Conservation (phyloP, 1,140 invertebrate species). For the Cydia fagiglandana region DNA sequence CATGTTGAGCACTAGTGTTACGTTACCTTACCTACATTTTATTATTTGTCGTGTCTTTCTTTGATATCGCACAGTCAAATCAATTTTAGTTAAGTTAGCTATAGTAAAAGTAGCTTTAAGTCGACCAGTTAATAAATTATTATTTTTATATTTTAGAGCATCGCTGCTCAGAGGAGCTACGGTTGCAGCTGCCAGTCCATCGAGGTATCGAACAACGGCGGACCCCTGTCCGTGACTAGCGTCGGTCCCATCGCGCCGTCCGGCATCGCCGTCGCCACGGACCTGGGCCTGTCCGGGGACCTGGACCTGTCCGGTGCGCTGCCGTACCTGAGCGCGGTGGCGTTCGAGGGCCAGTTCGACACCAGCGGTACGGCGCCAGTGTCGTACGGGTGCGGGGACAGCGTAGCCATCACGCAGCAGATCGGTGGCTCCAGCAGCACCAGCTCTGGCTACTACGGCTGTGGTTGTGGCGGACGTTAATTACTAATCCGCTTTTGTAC, state of each 20-base stretch:
- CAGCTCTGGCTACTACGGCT: not conserved
- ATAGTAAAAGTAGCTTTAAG: too few species aligned
- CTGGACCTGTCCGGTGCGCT: slow-evolving; percentile 43
- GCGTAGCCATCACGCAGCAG: slow-evolving; percentile 15
- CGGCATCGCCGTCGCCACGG: slow-evolving; percentile 47
- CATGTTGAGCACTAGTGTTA: too few species aligned
- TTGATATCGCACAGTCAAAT: too few species aligned
- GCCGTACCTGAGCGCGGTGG: slow-evolving; percentile 22
- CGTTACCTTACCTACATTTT: too few species aligned
- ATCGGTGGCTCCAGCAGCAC: slow-evolving; percentile 2
- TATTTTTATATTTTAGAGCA: not conserved
- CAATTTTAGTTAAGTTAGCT: too few species aligned
- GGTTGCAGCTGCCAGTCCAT: not conserved
- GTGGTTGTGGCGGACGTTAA: slow-evolving; percentile 10
- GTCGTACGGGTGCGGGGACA: slow-evolving; percentile 34
- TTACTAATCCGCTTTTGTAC: not conserved
- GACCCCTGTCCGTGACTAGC: slow-evolving; percentile 41
- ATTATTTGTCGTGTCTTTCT: too few species aligned
- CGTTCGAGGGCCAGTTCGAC: slow-evolving; percentile 20
- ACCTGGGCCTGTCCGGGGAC: slow-evolving; percentile 48
- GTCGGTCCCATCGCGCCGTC: slow-evolving; percentile 43
- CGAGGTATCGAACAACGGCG: slow-evolving; percentile 34
- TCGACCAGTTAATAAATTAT: too few species aligned
- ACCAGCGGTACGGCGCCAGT: slow-evolving; percentile 26
- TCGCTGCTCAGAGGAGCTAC: not conserved